Base-by-base conservation (phyloP, 2,888 invertebrate genomes). In the Meghimatium bilineatum region DNA sequence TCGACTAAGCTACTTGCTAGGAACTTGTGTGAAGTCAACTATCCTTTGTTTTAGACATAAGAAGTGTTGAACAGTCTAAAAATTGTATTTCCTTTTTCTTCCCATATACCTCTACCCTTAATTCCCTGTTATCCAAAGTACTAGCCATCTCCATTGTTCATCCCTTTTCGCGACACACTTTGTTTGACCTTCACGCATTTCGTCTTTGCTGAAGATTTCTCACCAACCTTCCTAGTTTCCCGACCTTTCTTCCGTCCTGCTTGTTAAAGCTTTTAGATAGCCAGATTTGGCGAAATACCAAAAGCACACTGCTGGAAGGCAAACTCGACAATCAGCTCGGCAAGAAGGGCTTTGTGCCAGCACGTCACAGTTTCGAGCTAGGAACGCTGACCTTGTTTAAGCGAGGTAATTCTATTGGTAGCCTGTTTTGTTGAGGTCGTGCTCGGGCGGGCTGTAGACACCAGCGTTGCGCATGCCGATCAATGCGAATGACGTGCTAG, bases 291-390 rank as follows among this genome's bases (percentile, higher is more conserved):
- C 60, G 23, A 63, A 63, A 63, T 63, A n/a, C n/a, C n/a, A n/a
- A 8, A 63, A n/a, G n/a, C 60, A 14, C 17, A 56, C 60, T 63
- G 60, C 60, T 23, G n/a, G 8, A 26, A 63, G 60, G n/a, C 60
- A 63, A 63, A n/a, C n/a, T 63, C 60, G 60, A n/a, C 60, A 63
- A 1, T 63, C n/a, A 63, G 60, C 60, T 63, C 60, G n/a, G 60
- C n/a, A 5, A n/a, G 26, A 8, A 44, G 44, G 60, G 60, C 60
- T 63, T 63, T 63, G 60, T 63, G 60, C 60, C 60, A 63, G 23
- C 26, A 63, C 26, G 23, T 56, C 23, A 3, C n/a, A n/a, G n/a
- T n/a, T n/a, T n/a, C n/a, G n/a, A n/a, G n/a, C n/a, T 67, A 5
- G 66, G 66, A 66, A 32, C 3, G 66, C 66, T 66, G 66, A 32